phyloP scores from a whole-genome alignment of 2,113 vertebrate species.

The Cebidichthys violaceus region DNA sequence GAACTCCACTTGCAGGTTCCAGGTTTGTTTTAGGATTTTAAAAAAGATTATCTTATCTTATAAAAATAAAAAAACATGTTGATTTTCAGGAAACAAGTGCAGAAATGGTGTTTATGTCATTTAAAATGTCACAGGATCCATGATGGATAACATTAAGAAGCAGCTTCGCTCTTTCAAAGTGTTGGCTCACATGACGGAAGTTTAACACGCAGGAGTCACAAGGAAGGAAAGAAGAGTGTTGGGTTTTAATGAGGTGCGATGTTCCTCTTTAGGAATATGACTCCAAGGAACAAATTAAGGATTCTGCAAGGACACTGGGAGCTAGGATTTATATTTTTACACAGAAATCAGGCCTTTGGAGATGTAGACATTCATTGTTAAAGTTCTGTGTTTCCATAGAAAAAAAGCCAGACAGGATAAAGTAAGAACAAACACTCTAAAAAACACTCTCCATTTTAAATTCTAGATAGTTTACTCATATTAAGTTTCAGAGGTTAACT shows the following conservation, averaged over 20 bases:
- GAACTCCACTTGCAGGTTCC: background rate
- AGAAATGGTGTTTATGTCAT: background rate
- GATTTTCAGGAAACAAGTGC: background rate
- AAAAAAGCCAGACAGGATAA: background rate
- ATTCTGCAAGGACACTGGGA: conserved; percentile 31
- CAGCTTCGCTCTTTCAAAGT: conserved; percentile 34
- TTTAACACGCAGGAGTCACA: conserved; percentile 29
- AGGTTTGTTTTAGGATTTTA: background rate
- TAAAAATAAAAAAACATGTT: background rate
- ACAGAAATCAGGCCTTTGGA: conserved; percentile 19
- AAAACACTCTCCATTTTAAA: background rate
- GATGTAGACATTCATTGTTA: background rate
- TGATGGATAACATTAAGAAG: conserved; percentile 6
- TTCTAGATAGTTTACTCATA: background rate
- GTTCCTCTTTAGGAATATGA: conserved; percentile 65
- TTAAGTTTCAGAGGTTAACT: background rate
- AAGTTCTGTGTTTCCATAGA: background rate
- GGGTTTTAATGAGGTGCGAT: conserved; percentile 71
- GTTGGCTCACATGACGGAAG: conserved; percentile 42
- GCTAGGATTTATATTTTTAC: conserved; percentile 2
- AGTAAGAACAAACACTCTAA: background rate
- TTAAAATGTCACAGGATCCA: background rate
- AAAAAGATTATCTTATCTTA: background rate
- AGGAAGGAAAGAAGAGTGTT: conserved; percentile 52
- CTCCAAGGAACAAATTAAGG: conserved; percentile 28